These are phyloP conservation scores for Characodon lateralis DNA, from an alignment of 2,797 vertebrate genomes.

Conservation along the genomic window DNA sequence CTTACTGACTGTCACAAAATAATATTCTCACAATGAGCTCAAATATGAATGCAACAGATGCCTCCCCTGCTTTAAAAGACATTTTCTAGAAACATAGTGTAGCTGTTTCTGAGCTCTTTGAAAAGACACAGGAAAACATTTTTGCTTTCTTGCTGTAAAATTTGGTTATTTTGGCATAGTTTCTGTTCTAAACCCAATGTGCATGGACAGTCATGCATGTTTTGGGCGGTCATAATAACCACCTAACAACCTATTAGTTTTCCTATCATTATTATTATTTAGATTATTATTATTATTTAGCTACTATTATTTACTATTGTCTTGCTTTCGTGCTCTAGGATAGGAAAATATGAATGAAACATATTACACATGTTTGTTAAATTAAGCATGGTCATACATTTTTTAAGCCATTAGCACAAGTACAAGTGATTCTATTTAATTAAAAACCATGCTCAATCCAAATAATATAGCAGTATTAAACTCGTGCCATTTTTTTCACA, in stretches of 20 bases:
- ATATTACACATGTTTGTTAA: neutral
- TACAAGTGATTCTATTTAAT: neutral
- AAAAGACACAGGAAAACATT: neutral
- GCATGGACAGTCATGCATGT: constrained; percentile 24
- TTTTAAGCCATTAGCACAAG: neutral
- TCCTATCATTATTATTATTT: no score
- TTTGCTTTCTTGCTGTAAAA: neutral
- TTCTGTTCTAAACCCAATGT: constrained; percentile 14
- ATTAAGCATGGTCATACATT: constrained; percentile 1
- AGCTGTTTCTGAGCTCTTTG: neutral
- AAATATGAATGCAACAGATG: constrained; percentile 24
- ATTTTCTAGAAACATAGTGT: neutral
- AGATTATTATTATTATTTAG: no score
- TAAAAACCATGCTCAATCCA: neutral
- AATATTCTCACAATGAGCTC: constrained; percentile 17
- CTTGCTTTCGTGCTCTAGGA: neutral
- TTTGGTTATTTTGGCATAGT: constrained; percentile 24
- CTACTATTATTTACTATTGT: neutral
- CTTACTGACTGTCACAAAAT: constrained; percentile 5
- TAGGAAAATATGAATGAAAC: neutral
- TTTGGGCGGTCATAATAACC: constrained; percentile 9
- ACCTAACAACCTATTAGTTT: constrained; percentile 22
- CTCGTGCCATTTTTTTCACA: neutral
- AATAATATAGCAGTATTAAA: neutral
- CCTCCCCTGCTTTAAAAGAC: constrained; percentile 11